A percentile compares a stretch with the other conserved stretches of the same genome.
These are phyloP conservation scores for Plecturocebus donacophilus DNA, from an alignment of 2,113 vertebrate genomes.

Conservation along the genomic window DNA sequence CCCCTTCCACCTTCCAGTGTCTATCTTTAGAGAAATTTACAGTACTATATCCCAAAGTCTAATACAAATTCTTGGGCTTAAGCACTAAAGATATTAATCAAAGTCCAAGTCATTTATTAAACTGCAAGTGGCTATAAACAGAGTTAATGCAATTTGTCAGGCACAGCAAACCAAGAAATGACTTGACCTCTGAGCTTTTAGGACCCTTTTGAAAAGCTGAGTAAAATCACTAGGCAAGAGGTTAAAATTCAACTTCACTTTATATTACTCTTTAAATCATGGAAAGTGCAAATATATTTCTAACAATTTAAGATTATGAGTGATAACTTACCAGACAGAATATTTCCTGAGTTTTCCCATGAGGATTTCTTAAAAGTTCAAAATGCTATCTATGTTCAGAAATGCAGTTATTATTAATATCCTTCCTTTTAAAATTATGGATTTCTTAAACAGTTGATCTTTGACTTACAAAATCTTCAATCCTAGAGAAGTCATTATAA, in stretches of 20 bases:
- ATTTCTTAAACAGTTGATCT: conserved; percentile 32
- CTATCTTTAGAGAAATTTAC: conserved; percentile 23
- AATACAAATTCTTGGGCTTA: conserved; percentile 59
- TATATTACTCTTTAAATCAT: conserved; percentile 56
- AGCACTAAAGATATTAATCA: conserved; percentile 70
- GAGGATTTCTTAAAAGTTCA: conserved; percentile 48
- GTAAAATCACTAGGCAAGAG: conserved; percentile 52
- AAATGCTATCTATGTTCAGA: conserved; percentile 41
- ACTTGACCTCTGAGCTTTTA: conserved; percentile 48
- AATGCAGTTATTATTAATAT: conserved; percentile 43
- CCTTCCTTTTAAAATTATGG: conserved; percentile 43
- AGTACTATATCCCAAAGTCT: conserved; percentile 29
- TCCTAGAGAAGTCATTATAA: neutral
- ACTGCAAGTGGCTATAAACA: conserved; percentile 66
- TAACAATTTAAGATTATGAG: conserved; percentile 26
- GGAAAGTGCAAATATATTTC: neutral
- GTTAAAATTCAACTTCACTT: conserved; percentile 67
- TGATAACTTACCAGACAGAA: conserved; percentile 48
- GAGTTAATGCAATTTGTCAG: conserved; percentile 56
- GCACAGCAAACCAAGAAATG: conserved; percentile 51
- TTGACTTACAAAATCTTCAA: conserved; percentile 39
- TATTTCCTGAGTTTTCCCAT: conserved; percentile 30
- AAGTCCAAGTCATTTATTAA: conserved; percentile 80
- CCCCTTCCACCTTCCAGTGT: neutral
- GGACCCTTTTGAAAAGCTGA: conserved; percentile 40